Conservation (phyloP, 1,140 invertebrate species). For the Holcopasites calliopsidis region DNA sequence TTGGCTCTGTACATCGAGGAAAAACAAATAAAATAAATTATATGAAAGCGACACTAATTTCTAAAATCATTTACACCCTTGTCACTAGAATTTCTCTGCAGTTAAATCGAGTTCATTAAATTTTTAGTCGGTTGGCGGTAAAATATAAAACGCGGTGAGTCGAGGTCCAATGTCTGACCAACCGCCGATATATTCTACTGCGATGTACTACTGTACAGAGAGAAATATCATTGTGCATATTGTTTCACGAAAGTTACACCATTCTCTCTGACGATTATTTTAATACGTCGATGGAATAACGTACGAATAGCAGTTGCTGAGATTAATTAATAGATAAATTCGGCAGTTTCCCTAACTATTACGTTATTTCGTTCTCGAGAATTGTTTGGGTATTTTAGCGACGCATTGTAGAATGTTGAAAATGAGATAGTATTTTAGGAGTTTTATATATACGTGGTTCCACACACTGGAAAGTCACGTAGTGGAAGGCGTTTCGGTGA, state of each 20-base stretch:
- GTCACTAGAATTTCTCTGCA: too few relatives aligned
- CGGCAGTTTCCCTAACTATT: too few relatives aligned
- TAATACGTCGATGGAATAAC: too few relatives aligned
- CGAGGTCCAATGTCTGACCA: not conserved
- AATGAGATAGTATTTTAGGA: not conserved
- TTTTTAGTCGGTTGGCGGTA: not conserved
- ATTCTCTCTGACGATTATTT: too few relatives aligned
- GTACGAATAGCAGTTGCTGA: too few relatives aligned
- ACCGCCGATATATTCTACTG: constrained; percentile 4
- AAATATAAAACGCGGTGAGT: too few relatives aligned
- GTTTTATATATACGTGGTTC: constrained; percentile 31
- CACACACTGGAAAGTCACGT: constrained; percentile 44
- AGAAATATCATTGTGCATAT: not conserved
- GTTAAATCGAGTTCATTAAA: too few relatives aligned
- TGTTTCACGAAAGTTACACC: not conserved
- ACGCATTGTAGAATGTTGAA: constrained; percentile 16
- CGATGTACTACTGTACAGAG: too few relatives aligned
- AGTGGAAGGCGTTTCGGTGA: constrained; percentile 10
- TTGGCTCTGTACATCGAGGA: not conserved
- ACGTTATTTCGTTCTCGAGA: not conserved
- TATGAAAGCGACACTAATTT: too few relatives aligned
- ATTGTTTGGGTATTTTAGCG: not conserved
- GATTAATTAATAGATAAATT: too few relatives aligned
- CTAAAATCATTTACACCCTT: too few relatives aligned
- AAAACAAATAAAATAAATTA: not conserved